Percentiles rank a stretch among this genome's conserved stretches.
These are phyloP conservation scores for Schizotus pectinicornis DNA, from an alignment of 2,888 invertebrate genomes.

Conservation along the genomic window DNA sequence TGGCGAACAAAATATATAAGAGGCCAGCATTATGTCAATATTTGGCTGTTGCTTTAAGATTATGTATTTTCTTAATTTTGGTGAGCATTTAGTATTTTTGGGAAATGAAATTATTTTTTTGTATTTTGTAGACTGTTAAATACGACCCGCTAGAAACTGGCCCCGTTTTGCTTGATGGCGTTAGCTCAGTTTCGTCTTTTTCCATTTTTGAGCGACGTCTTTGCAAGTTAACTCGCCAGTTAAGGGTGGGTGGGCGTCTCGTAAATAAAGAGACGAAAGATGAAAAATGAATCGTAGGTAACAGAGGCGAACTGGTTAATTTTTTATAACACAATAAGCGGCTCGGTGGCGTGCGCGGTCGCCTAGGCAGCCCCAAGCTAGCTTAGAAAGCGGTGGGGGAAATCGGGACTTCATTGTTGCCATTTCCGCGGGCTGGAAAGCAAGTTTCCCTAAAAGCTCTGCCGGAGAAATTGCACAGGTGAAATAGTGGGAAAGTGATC, in stretches of 20 bases:
- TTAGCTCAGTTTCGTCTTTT: no score
- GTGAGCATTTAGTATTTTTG: no score
- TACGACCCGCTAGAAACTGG: no score
- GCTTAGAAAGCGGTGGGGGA: conserved; percentile 31
- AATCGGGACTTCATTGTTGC: conserved; percentile 39
- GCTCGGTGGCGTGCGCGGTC: conserved; percentile 34
- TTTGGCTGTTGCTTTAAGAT: no score
- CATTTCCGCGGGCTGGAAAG: conserved; percentile 34
- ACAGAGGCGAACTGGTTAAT: conserved; percentile 30
- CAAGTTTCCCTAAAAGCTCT: conserved; percentile 34
- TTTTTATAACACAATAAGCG: conserved; percentile 35
- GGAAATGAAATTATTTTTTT: no score
- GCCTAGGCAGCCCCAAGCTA: conserved; percentile 41
- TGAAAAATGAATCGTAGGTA: conserved; percentile 20
- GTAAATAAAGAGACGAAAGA: conserved; percentile 1
- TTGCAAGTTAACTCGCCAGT: no score
- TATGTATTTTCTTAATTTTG: no score
- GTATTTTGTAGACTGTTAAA: no score
- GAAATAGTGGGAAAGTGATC: conserved; percentile 47
- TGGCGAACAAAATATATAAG: no score
- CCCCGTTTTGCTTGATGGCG: no score
- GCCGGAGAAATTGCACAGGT: conserved; percentile 39
- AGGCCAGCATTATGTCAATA: no score
- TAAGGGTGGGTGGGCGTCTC: background rate
- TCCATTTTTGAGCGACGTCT: no score